Percentiles rank a stretch among this genome's conserved stretches.
Evolutionary conservation across 2,888 invertebrate genomes (phyloP).

Genomic region (Phlogophora meticulosa): DNA sequence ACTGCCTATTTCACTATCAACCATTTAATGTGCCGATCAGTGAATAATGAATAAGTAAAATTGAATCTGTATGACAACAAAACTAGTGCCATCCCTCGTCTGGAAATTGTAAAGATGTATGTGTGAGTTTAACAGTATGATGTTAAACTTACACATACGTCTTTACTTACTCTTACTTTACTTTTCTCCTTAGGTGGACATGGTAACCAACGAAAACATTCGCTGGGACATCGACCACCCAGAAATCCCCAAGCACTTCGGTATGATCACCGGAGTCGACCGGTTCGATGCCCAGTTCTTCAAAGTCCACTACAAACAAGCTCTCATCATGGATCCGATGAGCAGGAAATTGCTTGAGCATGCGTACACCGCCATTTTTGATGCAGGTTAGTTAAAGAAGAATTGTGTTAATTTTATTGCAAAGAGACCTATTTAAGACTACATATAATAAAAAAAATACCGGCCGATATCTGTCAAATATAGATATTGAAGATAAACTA

Average conservation of each 20-base stretch:
- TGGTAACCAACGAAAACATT: constrained; percentile 85
- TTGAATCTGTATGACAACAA: no score
- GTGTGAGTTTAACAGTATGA: neutral
- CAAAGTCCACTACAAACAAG: constrained; percentile 92
- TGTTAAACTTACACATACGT: no score
- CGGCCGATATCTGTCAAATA: no score
- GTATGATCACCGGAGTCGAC: constrained; percentile 91
- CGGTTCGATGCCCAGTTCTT: constrained; percentile 94
- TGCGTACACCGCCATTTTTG: constrained; percentile 93
- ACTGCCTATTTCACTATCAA: no score
- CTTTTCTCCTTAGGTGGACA: constrained; percentile 91
- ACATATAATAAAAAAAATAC: no score
- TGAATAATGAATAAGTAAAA: no score
- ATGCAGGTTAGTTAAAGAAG: constrained; percentile 85
- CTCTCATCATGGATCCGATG: constrained; percentile 92
- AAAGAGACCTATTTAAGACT: no score
- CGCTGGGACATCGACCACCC: constrained; percentile 84
- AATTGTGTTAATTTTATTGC: neutral
- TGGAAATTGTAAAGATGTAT: no score
- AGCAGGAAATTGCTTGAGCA: constrained; percentile 93
- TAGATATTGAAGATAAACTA: no score
- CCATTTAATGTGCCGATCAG: no score
- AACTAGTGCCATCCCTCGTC: no score
- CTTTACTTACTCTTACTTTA: neutral
- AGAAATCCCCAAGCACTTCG: constrained; percentile 92